phyloP scores from a whole-genome alignment of 2,797 vertebrate genomes.

The Platyrinchus mystaceus region DNA sequence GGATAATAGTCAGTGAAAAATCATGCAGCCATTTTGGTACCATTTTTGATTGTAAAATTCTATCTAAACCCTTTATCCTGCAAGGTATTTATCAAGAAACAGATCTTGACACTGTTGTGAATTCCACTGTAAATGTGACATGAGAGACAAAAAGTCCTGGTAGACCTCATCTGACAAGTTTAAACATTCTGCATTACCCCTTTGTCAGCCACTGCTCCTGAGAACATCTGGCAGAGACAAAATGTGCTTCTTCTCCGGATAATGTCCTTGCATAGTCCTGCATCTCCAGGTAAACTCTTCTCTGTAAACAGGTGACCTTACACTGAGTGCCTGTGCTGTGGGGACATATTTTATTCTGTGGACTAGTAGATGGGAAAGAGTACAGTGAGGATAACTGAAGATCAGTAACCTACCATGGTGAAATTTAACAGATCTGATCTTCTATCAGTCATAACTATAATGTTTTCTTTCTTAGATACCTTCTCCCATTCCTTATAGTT shows the following conservation, averaged over 20 bases:
- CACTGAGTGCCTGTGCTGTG: fast-evolving
- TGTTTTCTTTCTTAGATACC: neutral
- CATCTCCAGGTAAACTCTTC: neutral
- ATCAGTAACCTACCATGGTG: neutral
- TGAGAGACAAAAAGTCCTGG: neutral
- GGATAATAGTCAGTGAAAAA: neutral
- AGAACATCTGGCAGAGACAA: neutral
- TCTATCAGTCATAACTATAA: neutral
- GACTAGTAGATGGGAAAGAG: neutral
- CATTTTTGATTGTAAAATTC: neutral
- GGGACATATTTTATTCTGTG: neutral
- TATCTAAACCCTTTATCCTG: neutral
- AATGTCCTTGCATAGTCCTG: neutral
- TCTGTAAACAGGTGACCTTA: neutral
- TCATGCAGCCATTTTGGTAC: neutral
- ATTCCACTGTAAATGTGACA: neutral
- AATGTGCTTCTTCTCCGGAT: neutral
- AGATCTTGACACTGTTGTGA: neutral
- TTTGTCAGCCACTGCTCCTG: neutral
- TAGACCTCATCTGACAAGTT: neutral
- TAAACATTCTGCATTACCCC: neutral
- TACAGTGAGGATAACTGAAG: neutral
- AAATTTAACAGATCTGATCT: neutral
- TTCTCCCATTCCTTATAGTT: neutral
- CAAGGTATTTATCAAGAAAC: neutral